Evolutionary conservation across 2,888 invertebrate species (phyloP).

Genomic region (Lycia hirtaria): DNA sequence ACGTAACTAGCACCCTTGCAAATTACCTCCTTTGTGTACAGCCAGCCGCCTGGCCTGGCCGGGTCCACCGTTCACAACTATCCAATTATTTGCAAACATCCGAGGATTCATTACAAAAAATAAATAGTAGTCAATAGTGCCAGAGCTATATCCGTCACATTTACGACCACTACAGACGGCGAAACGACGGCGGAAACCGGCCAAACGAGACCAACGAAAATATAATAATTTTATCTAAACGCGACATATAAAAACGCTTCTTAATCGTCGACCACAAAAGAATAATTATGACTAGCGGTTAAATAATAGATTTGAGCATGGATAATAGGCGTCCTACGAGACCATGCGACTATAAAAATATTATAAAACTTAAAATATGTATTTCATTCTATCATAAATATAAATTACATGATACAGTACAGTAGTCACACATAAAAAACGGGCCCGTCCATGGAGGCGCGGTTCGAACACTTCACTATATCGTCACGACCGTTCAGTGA

Average conservation of each 20-base stretch:
- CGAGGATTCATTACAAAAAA: neutral
- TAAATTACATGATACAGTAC: constrained; percentile 66
- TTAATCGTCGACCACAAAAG: constrained; percentile 60
- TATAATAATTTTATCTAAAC: constrained; percentile 62
- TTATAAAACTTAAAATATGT: constrained; percentile 72
- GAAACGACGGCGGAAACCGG: constrained; percentile 37
- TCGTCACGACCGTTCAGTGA: constrained; percentile 34
- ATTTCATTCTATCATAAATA: constrained; percentile 68
- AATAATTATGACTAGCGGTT: constrained; percentile 82
- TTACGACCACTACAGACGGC: neutral
- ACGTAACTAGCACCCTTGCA: constrained; percentile 64
- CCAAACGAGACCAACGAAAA: constrained; percentile 38
- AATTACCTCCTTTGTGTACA: constrained; percentile 43
- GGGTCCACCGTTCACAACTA: neutral
- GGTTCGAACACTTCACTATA: constrained; percentile 49
- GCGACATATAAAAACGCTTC: constrained; percentile 49
- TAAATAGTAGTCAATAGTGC: neutral
- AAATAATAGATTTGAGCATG: constrained; percentile 83
- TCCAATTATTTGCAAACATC: constrained; percentile 13
- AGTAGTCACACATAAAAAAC: constrained; percentile 62
- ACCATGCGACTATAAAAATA: constrained; percentile 82
- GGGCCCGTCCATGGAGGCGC: constrained; percentile 42
- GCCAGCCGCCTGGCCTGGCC: neutral
- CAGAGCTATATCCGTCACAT: neutral
- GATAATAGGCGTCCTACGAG: constrained; percentile 79